Conservation (phyloP, 2,797 vertebrate genomes). For the Artibeus jamaicensis region DNA sequence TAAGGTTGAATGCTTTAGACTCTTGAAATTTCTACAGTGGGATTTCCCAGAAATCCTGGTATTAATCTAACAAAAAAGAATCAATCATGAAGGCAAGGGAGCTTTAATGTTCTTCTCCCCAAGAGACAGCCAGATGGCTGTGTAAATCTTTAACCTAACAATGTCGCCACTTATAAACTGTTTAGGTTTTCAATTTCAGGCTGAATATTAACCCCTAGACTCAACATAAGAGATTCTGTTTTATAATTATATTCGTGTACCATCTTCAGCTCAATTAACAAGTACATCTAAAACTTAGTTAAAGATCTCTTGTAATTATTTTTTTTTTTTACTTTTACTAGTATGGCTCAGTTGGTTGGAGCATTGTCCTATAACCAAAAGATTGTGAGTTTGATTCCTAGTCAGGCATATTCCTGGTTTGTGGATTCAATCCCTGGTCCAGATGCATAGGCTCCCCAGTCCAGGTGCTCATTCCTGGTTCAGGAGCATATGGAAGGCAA, state of each 20-base stretch:
- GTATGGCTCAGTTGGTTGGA: background rate
- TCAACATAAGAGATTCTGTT: conserved; percentile 27
- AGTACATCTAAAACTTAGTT: background rate
- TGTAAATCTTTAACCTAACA: background rate
- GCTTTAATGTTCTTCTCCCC: background rate
- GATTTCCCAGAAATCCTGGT: background rate
- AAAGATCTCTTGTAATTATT: background rate
- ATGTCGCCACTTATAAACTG: background rate
- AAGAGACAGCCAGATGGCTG: conserved; percentile 31
- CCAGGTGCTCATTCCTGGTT: background rate
- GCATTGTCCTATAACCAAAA: background rate
- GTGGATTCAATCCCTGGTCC: background rate
- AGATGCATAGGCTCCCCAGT: background rate
- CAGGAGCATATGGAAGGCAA: background rate
- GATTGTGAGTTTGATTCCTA: background rate
- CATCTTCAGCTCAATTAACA: background rate
- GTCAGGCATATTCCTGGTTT: background rate
- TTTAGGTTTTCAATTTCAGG: conserved; percentile 24
- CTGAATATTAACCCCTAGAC: conserved; percentile 22
- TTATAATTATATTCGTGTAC: background rate
- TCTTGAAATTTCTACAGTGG: background rate
- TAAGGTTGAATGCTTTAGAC: background rate
- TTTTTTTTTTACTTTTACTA: background rate
- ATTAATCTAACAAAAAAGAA: background rate
- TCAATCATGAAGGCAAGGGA: background rate